phyloP scores from a whole-genome alignment of 2,113 vertebrate genomes.

The Ageneiosus marmoratus region DNA sequence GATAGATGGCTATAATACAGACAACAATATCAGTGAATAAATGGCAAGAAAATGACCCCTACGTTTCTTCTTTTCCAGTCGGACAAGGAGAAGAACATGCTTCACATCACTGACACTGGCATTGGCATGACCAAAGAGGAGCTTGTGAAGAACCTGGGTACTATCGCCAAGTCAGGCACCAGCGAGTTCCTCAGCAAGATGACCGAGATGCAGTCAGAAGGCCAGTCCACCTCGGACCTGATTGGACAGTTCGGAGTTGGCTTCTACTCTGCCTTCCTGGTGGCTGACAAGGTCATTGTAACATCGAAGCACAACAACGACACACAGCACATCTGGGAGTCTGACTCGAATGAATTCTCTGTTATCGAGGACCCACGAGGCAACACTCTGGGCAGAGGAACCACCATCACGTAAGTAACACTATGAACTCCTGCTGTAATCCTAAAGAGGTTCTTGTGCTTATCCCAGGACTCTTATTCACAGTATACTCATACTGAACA shows the following conservation, averaged over 20 bases:
- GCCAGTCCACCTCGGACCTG: conserved; percentile 94
- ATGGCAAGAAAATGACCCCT: background rate
- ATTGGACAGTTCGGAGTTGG: conserved; percentile 99
- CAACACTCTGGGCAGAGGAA: conserved; percentile 90
- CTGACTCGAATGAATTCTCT: conserved; percentile 94
- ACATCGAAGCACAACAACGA: conserved; percentile 96
- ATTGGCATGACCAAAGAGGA: conserved; percentile 98
- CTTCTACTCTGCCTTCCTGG: conserved; percentile 98
- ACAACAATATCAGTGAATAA: background rate
- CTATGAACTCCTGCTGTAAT: background rate
- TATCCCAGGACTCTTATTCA: background rate
- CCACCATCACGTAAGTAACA: conserved; percentile 87
- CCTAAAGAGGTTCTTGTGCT: background rate
- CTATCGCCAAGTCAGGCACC: conserved; percentile 97
- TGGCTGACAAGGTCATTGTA: conserved; percentile 96
- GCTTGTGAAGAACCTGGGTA: conserved; percentile 92
- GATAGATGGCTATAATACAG: background rate
- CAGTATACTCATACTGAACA: background rate
- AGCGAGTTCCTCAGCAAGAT: conserved; percentile 97
- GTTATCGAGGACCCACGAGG: conserved; percentile 93
- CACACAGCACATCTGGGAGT: conserved; percentile 98
- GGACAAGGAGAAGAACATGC: conserved; percentile 98
- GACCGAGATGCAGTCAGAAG: conserved; percentile 87
- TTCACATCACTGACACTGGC: conserved; percentile 96
- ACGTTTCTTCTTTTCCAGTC: conserved; percentile 70